A percentile compares a stretch with the other conserved stretches of the same genome.
Conservation (phyloP, 2,888 invertebrate genomes). For the Brachyptera risi region DNA sequence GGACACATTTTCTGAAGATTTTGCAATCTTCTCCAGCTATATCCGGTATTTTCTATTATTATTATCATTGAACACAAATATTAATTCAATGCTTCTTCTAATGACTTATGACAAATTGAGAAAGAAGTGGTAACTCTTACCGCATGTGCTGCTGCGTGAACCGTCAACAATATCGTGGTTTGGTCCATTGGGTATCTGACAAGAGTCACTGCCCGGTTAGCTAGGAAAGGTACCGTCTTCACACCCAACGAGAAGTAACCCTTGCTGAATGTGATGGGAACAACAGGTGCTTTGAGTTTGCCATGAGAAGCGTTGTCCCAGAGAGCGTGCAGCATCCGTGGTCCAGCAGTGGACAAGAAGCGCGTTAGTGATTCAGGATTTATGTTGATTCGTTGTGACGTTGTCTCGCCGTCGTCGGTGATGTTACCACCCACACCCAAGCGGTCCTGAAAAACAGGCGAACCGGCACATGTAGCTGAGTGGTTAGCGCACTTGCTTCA, state of each 20-base stretch:
- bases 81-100: too few species aligned
- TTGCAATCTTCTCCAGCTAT: too few species aligned
- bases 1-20: too few species aligned
- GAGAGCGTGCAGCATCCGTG: neutral
- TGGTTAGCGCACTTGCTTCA: too few species aligned
- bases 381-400: slow-evolving; percentile 33
- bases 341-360: neutral
- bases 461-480: too few species aligned
- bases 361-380: slow-evolving; percentile 27
- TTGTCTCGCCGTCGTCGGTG: slow-evolving; percentile 36
- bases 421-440: slow-evolving; percentile 40
- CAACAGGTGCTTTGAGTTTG: slow-evolving; percentile 34
- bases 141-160: slow-evolving; percentile 41
- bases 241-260: slow-evolving; percentile 46
- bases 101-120: too few species aligned
- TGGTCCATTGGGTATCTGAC: slow-evolving; percentile 45
- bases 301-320: neutral
- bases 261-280: slow-evolving; percentile 49
- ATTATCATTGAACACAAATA: too few species aligned
- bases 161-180: slow-evolving; percentile 47
- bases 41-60: too few species aligned
- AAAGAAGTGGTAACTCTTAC: too few species aligned
- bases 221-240: slow-evolving; percentile 44
- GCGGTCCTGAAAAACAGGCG: slow-evolving; percentile 35
- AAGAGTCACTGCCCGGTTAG: slow-evolving; percentile 43